phyloP scores from a whole-genome alignment of 2,888 invertebrate genomes.

The Ctena decussata region DNA sequence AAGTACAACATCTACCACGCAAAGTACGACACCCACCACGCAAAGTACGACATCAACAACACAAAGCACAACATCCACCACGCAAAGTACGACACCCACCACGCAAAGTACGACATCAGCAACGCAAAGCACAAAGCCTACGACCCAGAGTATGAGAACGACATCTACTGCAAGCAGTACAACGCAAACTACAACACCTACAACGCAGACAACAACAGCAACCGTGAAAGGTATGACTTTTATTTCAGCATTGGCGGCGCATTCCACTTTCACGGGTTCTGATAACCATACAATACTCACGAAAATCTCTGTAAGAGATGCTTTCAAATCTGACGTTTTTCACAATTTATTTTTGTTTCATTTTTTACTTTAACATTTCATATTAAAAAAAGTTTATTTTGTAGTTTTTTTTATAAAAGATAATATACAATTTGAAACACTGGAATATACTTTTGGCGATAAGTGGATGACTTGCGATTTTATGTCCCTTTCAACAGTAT shows the following conservation, averaged over 20 bases:
- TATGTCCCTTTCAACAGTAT: too few species aligned
- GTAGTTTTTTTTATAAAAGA: too few species aligned
- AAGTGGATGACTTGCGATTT: too few species aligned
- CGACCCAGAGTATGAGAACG: background rate
- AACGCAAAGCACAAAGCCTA: background rate
- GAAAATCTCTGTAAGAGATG: too few species aligned
- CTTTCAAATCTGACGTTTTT: too few species aligned
- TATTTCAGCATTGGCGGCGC: background rate
- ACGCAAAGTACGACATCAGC: conserved; percentile 12
- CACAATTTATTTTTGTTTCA: too few species aligned
- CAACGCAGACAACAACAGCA: background rate
- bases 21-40: background rate
- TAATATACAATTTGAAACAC: too few species aligned
- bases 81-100: background rate
- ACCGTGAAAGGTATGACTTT: background rate
- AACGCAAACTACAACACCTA: background rate
- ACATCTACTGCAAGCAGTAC: background rate
- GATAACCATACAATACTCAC: too few species aligned
- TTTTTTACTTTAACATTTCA: too few species aligned
- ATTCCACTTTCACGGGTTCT: background rate
- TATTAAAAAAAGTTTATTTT: too few species aligned
- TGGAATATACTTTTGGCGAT: too few species aligned
- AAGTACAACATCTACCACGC: background rate
- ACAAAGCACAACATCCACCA: background rate
- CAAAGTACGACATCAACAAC: background rate